Percentiles rank a stretch among this genome's conserved stretches.
Evolutionary conservation across 2,797 vertebrate species (phyloP).

Genomic region (Paguma larvata): DNA sequence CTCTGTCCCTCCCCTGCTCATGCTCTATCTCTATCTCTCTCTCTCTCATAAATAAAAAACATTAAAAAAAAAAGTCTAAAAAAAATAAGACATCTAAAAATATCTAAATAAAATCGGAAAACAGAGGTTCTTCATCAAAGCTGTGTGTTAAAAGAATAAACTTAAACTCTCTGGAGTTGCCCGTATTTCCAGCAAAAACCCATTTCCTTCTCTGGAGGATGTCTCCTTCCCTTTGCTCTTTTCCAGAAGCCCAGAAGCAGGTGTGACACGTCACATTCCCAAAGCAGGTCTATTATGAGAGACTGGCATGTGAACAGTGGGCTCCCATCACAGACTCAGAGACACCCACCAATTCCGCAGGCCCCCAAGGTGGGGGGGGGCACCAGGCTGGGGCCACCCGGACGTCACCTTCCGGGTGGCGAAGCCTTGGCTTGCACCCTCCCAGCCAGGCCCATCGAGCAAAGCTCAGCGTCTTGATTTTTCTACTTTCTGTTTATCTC

Average conservation of each 20-base stretch:
- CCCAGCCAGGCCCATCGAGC: rapidly evolving
- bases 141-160: background rate
- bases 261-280: background rate
- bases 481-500: conserved; percentile 71
- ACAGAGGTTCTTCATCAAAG: background rate
- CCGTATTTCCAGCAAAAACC: rapidly evolving
- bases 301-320: rapidly evolving
- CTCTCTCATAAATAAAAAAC: too few species aligned
- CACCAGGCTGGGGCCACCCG: rapidly evolving
- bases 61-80: too few species aligned
- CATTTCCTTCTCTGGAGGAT: rapidly evolving
- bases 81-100: too few species aligned
- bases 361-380: background rate
- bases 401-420: rapidly evolving
- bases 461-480: background rate
- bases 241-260: background rate
- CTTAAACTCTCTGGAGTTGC: too few species aligned
- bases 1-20: too few species aligned
- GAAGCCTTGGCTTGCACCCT: background rate
- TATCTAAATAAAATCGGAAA: background rate
- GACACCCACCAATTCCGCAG: rapidly evolving
- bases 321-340: background rate
- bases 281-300: background rate
- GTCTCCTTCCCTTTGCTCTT: rapidly evolving
- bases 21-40: too few species aligned